Evolutionary conservation across 2,113 vertebrate genomes (phyloP).

Genomic region (Ploceus nigricollis): DNA sequence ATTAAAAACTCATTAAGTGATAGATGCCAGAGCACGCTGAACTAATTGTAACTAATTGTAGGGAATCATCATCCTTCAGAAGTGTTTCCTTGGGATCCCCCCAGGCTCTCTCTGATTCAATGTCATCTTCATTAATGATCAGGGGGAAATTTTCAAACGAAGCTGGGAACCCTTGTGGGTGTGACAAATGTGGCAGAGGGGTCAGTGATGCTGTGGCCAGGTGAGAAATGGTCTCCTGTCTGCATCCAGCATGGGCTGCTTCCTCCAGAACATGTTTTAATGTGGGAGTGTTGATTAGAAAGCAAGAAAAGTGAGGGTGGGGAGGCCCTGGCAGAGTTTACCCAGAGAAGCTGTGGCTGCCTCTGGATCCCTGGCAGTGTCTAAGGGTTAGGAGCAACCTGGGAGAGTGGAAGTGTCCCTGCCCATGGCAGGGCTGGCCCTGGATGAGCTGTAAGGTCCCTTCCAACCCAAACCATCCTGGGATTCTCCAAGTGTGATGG

Average conservation of each 20-base stretch:
- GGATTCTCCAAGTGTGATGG: background rate
- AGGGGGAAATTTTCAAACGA: background rate
- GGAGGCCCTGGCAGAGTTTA: background rate
- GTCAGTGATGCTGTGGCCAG: background rate
- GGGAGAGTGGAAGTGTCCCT: background rate
- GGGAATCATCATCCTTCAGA: background rate
- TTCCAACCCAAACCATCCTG: background rate
- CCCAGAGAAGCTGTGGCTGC: background rate
- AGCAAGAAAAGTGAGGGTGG: background rate
- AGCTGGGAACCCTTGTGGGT: background rate
- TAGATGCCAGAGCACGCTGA: background rate
- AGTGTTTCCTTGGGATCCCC: background rate
- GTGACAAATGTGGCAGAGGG: background rate
- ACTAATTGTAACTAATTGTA: background rate
- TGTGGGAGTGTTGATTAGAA: background rate
- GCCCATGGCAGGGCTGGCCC: background rate
- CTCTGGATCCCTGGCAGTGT: background rate
- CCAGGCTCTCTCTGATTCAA: background rate
- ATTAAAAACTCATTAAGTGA: conserved; percentile 52
- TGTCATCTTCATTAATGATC: background rate
- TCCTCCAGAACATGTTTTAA: background rate
- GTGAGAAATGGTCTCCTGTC: background rate
- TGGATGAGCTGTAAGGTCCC: fast-evolving
- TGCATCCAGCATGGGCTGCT: fast-evolving
- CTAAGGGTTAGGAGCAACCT: fast-evolving